Conservation (phyloP, 2,113 vertebrate species). For the Oreotrochilus melanogaster region DNA sequence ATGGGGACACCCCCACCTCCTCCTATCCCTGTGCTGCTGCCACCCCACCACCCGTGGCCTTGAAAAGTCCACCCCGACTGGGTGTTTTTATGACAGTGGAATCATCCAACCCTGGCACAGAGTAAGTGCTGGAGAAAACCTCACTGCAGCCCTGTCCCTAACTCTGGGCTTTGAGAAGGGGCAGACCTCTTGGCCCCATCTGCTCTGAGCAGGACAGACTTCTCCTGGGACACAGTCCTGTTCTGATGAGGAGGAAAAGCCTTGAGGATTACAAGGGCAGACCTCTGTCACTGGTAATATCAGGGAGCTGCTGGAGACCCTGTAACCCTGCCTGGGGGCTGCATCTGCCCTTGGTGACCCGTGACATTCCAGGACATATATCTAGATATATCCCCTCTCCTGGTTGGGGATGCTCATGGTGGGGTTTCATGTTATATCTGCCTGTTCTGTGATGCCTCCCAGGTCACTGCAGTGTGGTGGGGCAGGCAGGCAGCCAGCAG, state of each 20-base stretch:
- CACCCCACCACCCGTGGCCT: background rate
- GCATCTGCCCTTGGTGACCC: background rate
- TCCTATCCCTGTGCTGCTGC: background rate
- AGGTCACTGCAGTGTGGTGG: background rate
- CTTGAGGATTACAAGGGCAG: background rate
- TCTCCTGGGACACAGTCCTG: background rate
- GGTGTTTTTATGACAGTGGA: background rate
- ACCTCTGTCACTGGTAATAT: fast-evolving
- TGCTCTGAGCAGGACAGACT: background rate
- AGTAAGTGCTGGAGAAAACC: background rate
- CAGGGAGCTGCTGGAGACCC: background rate
- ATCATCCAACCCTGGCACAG: background rate
- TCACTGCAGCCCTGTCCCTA: fast-evolving
- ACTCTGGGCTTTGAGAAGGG: background rate
- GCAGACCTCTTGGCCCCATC: background rate
- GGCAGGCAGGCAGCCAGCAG: background rate
- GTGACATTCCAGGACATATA: background rate
- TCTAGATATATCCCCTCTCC: background rate
- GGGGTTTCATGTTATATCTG: background rate
- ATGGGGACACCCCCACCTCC: background rate
- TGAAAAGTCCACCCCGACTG: background rate
- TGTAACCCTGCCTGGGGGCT: background rate
- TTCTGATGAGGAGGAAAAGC: background rate
- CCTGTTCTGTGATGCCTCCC: background rate
- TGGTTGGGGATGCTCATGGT: background rate